phyloP scores from a whole-genome alignment of 1,140 invertebrate species.

The Mizuhopecten yessoensis region DNA sequence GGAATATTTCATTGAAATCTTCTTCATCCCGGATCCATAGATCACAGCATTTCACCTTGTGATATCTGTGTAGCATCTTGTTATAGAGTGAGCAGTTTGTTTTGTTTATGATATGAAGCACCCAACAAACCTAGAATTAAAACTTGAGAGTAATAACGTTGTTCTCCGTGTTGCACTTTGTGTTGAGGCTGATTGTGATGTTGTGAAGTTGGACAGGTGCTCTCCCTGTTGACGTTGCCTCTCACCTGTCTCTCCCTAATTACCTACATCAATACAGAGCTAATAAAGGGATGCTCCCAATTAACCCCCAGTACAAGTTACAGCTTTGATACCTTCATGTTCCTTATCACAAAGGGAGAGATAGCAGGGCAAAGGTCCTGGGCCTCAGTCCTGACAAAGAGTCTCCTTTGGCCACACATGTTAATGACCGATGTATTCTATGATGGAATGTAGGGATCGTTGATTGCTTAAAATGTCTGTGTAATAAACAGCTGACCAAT shows the following conservation, averaged over 20 bases:
- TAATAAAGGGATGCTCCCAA: neutral
- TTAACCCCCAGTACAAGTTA: neutral
- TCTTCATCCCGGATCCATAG: neutral
- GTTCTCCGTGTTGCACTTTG: neutral
- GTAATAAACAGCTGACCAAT: no score
- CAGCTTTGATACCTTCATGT: neutral
- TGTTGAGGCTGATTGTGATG: neutral
- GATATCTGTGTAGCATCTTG: neutral
- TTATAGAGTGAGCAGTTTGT: neutral
- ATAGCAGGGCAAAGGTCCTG: neutral
- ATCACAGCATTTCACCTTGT: neutral
- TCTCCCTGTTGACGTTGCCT: neutral
- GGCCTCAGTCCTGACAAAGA: neutral
- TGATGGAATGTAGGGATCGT: no score
- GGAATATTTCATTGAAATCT: conserved; percentile 13
- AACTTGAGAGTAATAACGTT: neutral
- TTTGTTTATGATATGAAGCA: neutral
- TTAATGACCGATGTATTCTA: no score
- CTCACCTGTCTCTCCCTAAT: conserved; percentile 23
- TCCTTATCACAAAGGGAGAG: neutral
- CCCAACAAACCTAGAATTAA: neutral
- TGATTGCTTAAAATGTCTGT: no score
- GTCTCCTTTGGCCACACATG: no score
- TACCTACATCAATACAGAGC: neutral
- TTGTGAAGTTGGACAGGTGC: neutral